Conservation (phyloP, 1,140 invertebrate species). For the Stenopsyche tienmushanensis region DNA sequence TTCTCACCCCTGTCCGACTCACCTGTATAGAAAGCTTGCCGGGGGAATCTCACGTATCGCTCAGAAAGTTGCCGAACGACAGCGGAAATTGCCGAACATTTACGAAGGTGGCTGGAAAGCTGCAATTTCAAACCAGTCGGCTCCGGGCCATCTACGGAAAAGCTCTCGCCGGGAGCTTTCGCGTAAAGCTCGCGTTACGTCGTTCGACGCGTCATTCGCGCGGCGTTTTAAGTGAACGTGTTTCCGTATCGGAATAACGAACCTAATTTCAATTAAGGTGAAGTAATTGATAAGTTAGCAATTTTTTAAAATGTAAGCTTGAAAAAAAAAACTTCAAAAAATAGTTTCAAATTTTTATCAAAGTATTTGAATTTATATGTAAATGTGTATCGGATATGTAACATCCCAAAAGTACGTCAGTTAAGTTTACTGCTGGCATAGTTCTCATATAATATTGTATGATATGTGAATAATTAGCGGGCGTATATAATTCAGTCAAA, state of each 20-base stretch:
- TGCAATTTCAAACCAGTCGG: conserved; percentile 32
- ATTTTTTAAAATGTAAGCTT: too few species aligned
- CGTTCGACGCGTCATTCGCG: not conserved
- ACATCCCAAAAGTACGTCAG: too few species aligned
- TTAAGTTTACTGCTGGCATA: not conserved
- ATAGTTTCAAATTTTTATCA: too few species aligned
- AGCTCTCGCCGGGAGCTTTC: conserved; percentile 10
- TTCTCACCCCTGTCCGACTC: conserved; percentile 29
- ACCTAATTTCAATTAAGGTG: too few species aligned
- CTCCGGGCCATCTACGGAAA: conserved; percentile 25
- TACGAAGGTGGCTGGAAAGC: conserved; percentile 5
- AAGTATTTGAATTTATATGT: too few species aligned
- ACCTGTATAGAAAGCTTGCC: conserved; percentile 31
- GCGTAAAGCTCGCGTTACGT: conserved; percentile 6
- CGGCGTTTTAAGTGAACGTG: too few species aligned
- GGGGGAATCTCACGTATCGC: conserved; percentile 28
- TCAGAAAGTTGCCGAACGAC: conserved; percentile 20
- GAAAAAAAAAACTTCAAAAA: too few species aligned
- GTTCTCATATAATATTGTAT: not conserved
- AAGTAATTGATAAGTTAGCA: too few species aligned
- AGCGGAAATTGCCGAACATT: conserved; percentile 21
- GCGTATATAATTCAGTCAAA: not conserved
- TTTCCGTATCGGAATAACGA: too few species aligned
- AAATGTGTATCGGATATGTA: too few species aligned
- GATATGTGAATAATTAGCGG: not conserved